Percentiles rank a stretch among this genome's conserved stretches.
Conservation (phyloP, 37 sponge, comb jelly and placozoan genomes). For the Mnemiopsis leidyi region DNA sequence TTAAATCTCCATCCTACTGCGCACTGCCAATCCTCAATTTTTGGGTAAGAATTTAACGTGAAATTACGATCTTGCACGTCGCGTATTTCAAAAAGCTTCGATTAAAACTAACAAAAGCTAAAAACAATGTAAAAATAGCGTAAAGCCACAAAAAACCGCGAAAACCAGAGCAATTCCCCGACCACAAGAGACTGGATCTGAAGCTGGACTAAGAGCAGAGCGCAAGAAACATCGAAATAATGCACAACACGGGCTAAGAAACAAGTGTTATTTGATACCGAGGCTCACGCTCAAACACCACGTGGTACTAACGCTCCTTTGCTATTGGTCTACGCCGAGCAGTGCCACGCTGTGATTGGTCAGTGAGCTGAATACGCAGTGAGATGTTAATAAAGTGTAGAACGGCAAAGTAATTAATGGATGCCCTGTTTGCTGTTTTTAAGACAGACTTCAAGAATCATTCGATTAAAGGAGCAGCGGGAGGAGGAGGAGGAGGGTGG, state of each 20-base stretch:
- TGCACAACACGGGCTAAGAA: neutral
- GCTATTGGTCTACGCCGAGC: neutral
- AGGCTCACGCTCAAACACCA: neutral
- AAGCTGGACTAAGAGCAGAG: neutral
- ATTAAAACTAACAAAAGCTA: no score
- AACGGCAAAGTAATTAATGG: neutral
- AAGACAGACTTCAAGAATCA: neutral
- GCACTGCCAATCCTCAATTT: no score
- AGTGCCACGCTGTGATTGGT: neutral
- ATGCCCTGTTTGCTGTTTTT: neutral
- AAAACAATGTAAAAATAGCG: no score
- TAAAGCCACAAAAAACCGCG: no score
- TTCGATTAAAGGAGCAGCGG: neutral
- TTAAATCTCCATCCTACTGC: no score
- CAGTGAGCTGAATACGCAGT: neutral
- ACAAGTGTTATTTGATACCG: neutral
- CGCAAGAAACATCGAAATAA: neutral
- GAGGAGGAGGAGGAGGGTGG: neutral
- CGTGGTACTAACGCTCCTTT: neutral
- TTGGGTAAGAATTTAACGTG: no score
- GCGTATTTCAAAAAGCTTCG: no score
- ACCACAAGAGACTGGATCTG: neutral
- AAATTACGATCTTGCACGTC: no score
- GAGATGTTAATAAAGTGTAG: neutral
- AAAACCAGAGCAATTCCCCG: neutral